Base-by-base conservation (phyloP, 2,797 vertebrate genomes). In the Lateolabrax maculatus region DNA sequence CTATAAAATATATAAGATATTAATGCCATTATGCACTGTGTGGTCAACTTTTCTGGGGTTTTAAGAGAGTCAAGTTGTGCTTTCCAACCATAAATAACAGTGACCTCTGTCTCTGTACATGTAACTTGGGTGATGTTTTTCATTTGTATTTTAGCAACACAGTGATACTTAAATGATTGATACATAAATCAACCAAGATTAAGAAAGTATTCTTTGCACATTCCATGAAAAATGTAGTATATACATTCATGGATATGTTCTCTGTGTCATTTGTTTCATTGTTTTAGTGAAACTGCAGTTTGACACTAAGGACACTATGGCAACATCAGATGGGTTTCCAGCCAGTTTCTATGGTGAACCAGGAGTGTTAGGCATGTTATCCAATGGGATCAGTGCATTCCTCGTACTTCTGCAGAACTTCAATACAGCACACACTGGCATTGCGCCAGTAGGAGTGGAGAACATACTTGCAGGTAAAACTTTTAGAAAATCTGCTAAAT, bases 331-430 rank as follows among this genome's bases (percentile, higher is more conserved):
- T 12, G 96, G 95, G 0, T 97, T 98, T 29, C 96, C 97, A 0
- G 96, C 97, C 6, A 96, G 97, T 86, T 97, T 97, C 80, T 98
- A 98, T 85, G 95, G 96, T 0, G 97, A 98, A 56, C 97, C 97
- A 0, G 96, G 95, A 0, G 95, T 96, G 60, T 90, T 97, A 68
- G 97, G 96, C 23, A 94, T 97, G 86, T 86, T 98, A 0, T 93
- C 96, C 1, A 98, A 98, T 13, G 96, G 97, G 56, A 95, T 97
- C 84, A 97, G 97, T 23, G 97, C 97, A 41, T 97, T 97, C 87
- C 92, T 97, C 0, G 95, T 97, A 25, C 94, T 97, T 77, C 93
- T 98, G 68, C 97, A 96, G 77, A 98, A 98, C 91, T 95, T 97
- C 41, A 23, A 92, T 12, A 80, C 89, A 43, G 95, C 84, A 0